Evolutionary conservation across 1,140 invertebrate species (phyloP).

Genomic region (Chlorops oryzae): DNA sequence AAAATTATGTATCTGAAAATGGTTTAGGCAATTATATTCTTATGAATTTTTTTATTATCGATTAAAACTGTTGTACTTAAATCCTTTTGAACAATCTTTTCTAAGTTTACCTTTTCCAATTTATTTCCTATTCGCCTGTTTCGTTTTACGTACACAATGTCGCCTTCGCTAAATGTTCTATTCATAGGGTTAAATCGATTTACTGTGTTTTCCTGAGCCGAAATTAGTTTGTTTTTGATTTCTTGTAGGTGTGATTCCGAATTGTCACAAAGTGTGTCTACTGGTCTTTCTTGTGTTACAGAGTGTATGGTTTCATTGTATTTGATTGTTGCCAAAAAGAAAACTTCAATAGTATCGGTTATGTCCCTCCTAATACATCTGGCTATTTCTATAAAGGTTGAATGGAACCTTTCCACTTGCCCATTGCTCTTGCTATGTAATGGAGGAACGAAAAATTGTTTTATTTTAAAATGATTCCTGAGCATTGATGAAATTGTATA

Average conservation of each 20-base stretch:
- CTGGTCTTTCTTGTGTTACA: not conserved
- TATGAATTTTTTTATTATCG: conserved; percentile 3
- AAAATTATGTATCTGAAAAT: too few relatives aligned
- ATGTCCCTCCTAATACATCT: not conserved
- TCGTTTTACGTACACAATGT: not conserved
- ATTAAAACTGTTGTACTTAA: conserved; percentile 5
- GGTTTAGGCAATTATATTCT: too few relatives aligned
- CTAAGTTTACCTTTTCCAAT: not conserved
- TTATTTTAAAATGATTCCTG: not conserved
- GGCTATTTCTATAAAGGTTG: not conserved
- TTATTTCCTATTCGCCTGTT: conserved; percentile 3
- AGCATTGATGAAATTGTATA: conserved; percentile 1
- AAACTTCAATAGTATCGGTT: not conserved
- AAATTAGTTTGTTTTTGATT: not conserved
- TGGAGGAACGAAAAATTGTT: not conserved
- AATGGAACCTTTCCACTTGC: conserved; percentile 4
- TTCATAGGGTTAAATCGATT: not conserved
- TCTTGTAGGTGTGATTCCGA: not conserved
- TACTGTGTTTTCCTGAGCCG: not conserved
- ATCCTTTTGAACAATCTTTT: not conserved
- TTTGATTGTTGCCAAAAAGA: not conserved
- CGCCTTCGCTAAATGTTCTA: not conserved
- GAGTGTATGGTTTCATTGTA: not conserved
- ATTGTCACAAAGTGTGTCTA: not conserved
- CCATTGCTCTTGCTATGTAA: conserved; percentile 7